Conservation (phyloP, 2,888 invertebrate genomes). For the Calameuta pallipes region DNA sequence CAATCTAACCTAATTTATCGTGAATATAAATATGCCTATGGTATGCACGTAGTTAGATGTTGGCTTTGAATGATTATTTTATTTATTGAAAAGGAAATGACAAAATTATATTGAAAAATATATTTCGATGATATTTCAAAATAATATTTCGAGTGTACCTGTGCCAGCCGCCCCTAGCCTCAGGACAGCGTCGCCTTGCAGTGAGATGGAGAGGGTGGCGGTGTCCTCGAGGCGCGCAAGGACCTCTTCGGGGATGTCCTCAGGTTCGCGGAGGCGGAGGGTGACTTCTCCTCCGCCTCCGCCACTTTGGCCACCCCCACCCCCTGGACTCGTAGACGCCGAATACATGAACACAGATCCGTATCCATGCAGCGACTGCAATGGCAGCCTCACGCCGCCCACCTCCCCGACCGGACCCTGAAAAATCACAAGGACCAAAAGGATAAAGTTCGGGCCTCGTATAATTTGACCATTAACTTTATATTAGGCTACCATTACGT, state of each 20-base stretch:
- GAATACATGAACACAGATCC: constrained; percentile 66
- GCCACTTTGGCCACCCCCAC: constrained; percentile 52
- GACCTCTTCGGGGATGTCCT: constrained; percentile 65
- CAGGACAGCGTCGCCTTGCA: constrained; percentile 63
- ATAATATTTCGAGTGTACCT: constrained; percentile 40
- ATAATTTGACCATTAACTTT: too few species aligned
- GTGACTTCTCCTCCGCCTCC: constrained; percentile 63
- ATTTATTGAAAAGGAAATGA: too few species aligned
- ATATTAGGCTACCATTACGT: too few species aligned
- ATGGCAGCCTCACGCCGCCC: constrained; percentile 63
- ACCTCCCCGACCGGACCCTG: constrained; percentile 65
- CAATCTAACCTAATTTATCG: too few species aligned
- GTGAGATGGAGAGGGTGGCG: constrained; percentile 62
- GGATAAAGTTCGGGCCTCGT: not conserved
- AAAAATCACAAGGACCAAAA: constrained; percentile 29
- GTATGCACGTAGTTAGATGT: too few species aligned
- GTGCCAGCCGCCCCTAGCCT: constrained; percentile 62
- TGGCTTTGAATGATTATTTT: too few species aligned
- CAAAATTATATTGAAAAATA: too few species aligned
- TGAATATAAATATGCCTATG: too few species aligned
- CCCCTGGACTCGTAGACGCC: constrained; percentile 63
- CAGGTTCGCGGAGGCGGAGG: constrained; percentile 64
- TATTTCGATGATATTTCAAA: too few species aligned
- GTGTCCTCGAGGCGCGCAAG: constrained; percentile 64
- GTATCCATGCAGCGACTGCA: constrained; percentile 65